These are phyloP conservation scores for Agapornis roseicollis DNA, from an alignment of 2,113 vertebrate species.

Conservation along the genomic window DNA sequence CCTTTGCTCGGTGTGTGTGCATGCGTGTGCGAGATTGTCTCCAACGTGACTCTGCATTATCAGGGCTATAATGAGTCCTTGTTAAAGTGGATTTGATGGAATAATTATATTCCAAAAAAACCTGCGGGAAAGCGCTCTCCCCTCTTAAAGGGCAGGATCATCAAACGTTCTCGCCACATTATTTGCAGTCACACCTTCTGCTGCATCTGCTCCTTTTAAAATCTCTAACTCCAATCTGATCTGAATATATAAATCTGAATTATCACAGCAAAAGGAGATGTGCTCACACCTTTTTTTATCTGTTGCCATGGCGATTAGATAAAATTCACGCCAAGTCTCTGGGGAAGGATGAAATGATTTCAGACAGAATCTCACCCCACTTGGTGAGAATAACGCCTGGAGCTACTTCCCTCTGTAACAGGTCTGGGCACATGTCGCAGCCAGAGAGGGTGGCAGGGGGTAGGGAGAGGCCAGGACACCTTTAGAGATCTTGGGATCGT, in stretches of 20 bases:
- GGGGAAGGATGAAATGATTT: conserved; percentile 84
- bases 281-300: conserved; percentile 85
- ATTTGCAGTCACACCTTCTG: conserved; percentile 78
- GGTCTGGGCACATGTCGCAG: conserved; percentile 65
- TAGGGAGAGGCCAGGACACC: conserved; percentile 44
- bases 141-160: conserved; percentile 79
- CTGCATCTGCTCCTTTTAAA: conserved; percentile 80
- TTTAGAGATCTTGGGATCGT: neutral
- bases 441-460: conserved; percentile 11
- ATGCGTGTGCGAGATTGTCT: conserved; percentile 58
- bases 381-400: conserved; percentile 69
- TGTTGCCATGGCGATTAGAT: conserved; percentile 88
- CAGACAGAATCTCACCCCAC: conserved; percentile 81
- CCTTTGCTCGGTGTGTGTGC: neutral
- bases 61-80: conserved; percentile 74
- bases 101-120: conserved; percentile 77
- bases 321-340: conserved; percentile 86
- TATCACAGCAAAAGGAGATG: conserved; percentile 84
- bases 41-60: conserved; percentile 77
- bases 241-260: conserved; percentile 90
- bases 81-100: conserved; percentile 77
- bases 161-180: conserved; percentile 74
- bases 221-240: conserved; percentile 84
- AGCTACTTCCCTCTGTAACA: conserved; percentile 69
- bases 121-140: conserved; percentile 68